Evolutionary conservation across 2,113 vertebrate species (phyloP).

Genomic region (Eidolon helvum): DNA sequence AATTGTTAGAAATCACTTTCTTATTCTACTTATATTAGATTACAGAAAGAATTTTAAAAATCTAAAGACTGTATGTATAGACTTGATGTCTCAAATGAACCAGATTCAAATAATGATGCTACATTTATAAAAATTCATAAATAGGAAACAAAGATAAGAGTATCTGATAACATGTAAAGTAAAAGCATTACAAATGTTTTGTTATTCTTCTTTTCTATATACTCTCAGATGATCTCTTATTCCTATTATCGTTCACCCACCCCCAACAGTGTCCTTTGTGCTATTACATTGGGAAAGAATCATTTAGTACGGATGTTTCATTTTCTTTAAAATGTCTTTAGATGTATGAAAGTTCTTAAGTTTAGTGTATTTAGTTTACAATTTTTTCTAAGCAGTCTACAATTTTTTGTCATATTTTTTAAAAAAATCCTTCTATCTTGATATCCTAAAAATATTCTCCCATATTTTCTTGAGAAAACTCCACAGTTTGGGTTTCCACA

Average conservation of each 20-base stretch:
- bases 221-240: background rate
- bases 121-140: conserved; percentile 6
- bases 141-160: background rate
- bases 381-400: background rate
- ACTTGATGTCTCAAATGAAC: background rate
- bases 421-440: background rate
- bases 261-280: background rate
- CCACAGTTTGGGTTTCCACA: background rate
- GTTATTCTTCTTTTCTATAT: background rate
- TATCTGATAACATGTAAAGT: conserved; percentile 21
- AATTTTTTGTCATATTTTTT: background rate
- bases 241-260: background rate
- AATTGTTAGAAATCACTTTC: background rate
- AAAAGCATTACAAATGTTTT: background rate
- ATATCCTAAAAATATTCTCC: conserved; percentile 20
- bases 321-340: background rate
- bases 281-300: conserved; percentile 8
- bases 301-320: background rate
- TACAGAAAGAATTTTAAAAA: background rate
- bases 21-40: background rate
- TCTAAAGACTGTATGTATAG: background rate
- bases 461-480: background rate
- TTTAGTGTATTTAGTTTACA: background rate
- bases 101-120: background rate
- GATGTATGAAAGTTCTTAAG: background rate